Base-by-base conservation (phyloP, 2,797 vertebrate genomes). In the Phoebastria nigripes region DNA sequence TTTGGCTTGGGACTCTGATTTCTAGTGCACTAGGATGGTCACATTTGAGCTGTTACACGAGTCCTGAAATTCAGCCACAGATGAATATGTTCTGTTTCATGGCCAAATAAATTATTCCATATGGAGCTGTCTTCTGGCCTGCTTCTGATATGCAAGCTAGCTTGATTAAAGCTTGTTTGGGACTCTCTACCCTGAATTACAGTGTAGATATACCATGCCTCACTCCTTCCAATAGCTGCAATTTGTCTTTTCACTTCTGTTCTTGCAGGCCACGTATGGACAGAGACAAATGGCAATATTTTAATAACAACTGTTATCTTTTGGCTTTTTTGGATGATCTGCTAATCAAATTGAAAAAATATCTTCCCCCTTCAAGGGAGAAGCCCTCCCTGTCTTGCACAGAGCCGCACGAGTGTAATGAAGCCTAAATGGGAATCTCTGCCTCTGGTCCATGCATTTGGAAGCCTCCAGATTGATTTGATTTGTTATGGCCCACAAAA, bases 401-500 rank as follows among this genome's bases (percentile, higher is more conserved):
- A 84, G 74, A 69, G 44, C 35, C 39, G 16, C 62, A 33, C 3
- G 17, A 91, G 49, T 82, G 74, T 93, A 82, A 91, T 59, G 71
- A 91, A 94, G 84, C 84, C 92, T 77, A 74, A 74, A 29, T 86
- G 63, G 84, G 73, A 87, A 85, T 89, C 59, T 72, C 63, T 92
- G 90, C 61, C 92, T 79, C 51, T 88, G 79, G 79, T 94, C 59
- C 35, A 33, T 91, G 82, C 55, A 39, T 92, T 93, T 93, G 73
- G 80, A 94, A 97, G 58, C 73, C 89, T 95, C 78, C 79, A 81
- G 82, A 93, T 86, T 95, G 88, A 89, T 95, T 96, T 98, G 97
- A 98, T 98, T 98, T 98, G 97, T 98, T 81, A 89, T 82, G 90
- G 69, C 94, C 96, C 95, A 91, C 93, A 95, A 97, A 98, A 98